A percentile compares a stretch with the other conserved stretches of the same genome.
Evolutionary conservation across 2,888 invertebrate genomes (phyloP).

Genomic region (Atethmia centrago): DNA sequence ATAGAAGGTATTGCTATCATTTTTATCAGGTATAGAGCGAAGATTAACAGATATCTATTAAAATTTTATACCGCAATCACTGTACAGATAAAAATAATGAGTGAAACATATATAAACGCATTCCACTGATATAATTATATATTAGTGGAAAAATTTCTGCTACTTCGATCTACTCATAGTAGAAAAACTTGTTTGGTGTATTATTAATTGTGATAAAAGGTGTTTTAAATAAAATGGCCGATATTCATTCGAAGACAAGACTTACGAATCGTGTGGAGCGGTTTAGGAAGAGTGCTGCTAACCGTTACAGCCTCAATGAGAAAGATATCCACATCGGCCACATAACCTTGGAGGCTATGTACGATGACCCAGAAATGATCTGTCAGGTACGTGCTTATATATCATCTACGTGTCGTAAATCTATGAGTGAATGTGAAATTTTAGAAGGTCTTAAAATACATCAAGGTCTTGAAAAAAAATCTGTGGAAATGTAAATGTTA

Average conservation of each 20-base stretch:
- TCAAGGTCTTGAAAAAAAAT: background rate
- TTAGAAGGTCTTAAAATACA: background rate
- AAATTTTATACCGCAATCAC: conserved; percentile 43
- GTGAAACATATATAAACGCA: conserved; percentile 49
- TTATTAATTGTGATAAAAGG: conserved; percentile 27
- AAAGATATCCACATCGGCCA: conserved; percentile 76
- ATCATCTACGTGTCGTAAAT: background rate
- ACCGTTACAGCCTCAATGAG: conserved; percentile 68
- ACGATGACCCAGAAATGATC: conserved; percentile 67
- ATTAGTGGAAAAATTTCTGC: conserved; percentile 27
- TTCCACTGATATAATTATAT: conserved; percentile 27
- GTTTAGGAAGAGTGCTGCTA: conserved; percentile 70
- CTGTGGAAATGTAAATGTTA: background rate
- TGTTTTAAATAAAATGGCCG: conserved; percentile 58
- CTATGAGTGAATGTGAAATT: background rate
- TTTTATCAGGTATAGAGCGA: conserved; percentile 21
- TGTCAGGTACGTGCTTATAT: conserved; percentile 67
- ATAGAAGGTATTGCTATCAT: conserved; percentile 6
- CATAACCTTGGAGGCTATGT: conserved; percentile 71
- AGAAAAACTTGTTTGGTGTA: conserved; percentile 19
- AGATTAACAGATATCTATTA: conserved; percentile 36
- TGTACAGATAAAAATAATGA: conserved; percentile 38
- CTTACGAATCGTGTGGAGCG: conserved; percentile 65
- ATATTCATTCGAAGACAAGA: conserved; percentile 55
- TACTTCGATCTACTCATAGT: conserved; percentile 6